phyloP scores from a whole-genome alignment of 2,888 invertebrate species.

The Nomada fabriciana region DNA sequence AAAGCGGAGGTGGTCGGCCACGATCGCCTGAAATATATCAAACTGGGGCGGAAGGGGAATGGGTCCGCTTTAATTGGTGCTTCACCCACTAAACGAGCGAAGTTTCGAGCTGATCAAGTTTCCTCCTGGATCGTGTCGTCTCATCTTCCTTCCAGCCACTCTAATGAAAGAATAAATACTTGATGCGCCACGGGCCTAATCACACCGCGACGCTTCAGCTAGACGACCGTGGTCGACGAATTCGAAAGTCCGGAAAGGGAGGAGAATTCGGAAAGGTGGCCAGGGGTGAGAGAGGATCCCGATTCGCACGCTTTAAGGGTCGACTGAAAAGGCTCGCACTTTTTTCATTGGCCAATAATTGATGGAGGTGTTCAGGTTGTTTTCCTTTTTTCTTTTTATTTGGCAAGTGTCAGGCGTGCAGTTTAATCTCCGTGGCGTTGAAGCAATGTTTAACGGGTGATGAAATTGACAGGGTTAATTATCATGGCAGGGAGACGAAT shows the following conservation, averaged over 20 bases:
- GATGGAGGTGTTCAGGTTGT: conserved; percentile 64
- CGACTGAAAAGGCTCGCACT: conserved; percentile 69
- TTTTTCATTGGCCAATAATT: conserved; percentile 76
- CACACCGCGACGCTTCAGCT: conserved; percentile 69
- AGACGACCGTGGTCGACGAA: conserved; percentile 59
- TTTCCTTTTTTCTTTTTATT: conserved; percentile 14
- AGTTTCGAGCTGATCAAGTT: conserved; percentile 68
- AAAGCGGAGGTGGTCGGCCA: conserved; percentile 25
- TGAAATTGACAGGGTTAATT: not conserved
- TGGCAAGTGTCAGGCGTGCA: conserved; percentile 38
- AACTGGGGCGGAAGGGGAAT: conserved; percentile 24
- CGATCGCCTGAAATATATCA: conserved; percentile 40
- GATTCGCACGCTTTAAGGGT: conserved; percentile 46
- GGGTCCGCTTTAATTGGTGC: conserved; percentile 61
- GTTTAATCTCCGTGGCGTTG: conserved; percentile 18
- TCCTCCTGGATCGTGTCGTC: conserved; percentile 65
- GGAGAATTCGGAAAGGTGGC: conserved; percentile 33
- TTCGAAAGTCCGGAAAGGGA: conserved; percentile 31
- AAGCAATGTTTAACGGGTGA: not conserved
- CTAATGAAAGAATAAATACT: conserved; percentile 81
- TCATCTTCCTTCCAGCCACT: conserved; percentile 59
- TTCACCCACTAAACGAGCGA: conserved; percentile 51
- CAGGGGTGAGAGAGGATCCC: conserved; percentile 30
- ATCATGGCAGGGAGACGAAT: not conserved
- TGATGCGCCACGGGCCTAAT: conserved; percentile 76